Evolutionary conservation across 2,797 vertebrate genomes (phyloP), one percentile per base, ranked within the genome.

Genomic region (Echiichthys vipera): DNA sequence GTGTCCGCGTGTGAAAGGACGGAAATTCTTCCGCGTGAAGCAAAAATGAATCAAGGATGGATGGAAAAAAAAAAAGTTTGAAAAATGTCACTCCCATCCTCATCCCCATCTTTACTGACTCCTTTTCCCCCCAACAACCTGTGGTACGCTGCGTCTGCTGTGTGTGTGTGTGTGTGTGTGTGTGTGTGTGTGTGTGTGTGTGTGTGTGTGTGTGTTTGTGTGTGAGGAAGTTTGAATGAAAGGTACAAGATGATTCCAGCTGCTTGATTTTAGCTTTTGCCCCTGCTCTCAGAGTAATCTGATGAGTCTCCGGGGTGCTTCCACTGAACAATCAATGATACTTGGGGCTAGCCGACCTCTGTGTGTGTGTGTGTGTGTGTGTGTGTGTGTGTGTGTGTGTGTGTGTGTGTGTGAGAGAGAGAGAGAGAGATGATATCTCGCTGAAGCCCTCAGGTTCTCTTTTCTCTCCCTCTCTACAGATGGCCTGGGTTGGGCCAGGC

Each of bases 241-340:
- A 65, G 55, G 15, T 62, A 49, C 49, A 7, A 65, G 43, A 74
- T 72, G 42, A 73, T 65, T 84, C 74, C n/a, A 32, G n/a, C 37
- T 84, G 70, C 80, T 80, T 79, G 75, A 69, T 85, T 83, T 74
- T 54, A 42, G 76, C 64, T 63, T 55, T 72, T 75, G 73, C 72
- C 55, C 43, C 59, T 40, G 57, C 80, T 84, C 71, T 74, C 40
- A 63, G 58, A 82, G 83, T 86, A 81, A 87, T 89, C 85, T 81
- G 85, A 89, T 84, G 80, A 84, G 67, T 82, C 89, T 85, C 78
- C 5, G 7, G 84, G 72, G 87, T 56, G 67, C 54, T 74, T 81
- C 77, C 64, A 76, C 72, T 47, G 57, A 84, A 84, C 80, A 75
- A 89, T 90, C 89, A 88, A 84, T 89, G 84, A 74, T 80, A 65